Evolutionary conservation across 1,140 invertebrate genomes (phyloP).

Genomic region (Philopotamus ludificatus): DNA sequence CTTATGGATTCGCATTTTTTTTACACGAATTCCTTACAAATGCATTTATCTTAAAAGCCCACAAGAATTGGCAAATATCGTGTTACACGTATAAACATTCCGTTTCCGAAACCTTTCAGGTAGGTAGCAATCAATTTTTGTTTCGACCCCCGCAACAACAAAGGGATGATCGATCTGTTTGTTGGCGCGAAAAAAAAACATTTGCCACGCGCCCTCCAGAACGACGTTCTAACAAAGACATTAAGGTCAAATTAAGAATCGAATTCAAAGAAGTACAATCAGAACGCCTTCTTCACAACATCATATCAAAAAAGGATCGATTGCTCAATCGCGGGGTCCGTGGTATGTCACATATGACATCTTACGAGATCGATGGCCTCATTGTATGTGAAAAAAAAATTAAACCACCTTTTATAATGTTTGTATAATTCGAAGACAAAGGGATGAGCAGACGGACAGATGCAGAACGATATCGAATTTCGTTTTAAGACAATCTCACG

Average conservation of each 20-base stretch:
- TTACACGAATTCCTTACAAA: slow-evolving; percentile 32
- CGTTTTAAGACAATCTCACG: slow-evolving; percentile 3
- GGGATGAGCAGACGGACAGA: slow-evolving; percentile 16
- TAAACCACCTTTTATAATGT: slow-evolving; percentile 18
- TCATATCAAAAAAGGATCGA: background rate
- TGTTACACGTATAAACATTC: slow-evolving; percentile 38
- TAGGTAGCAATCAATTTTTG: slow-evolving; percentile 14
- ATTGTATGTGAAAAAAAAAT: background rate
- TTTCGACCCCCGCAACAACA: slow-evolving; percentile 19
- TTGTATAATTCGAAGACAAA: slow-evolving; percentile 33
- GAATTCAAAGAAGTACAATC: background rate
- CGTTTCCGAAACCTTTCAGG: slow-evolving; percentile 16
- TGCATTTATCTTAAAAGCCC: slow-evolving; percentile 30
- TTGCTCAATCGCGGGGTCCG: slow-evolving; percentile 1
- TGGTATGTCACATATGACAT: slow-evolving; percentile 2
- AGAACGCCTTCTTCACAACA: slow-evolving; percentile 5
- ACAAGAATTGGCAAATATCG: slow-evolving; percentile 35
- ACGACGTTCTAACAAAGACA: slow-evolving; percentile 27
- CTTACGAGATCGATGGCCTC: slow-evolving; percentile 13
- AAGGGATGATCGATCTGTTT: slow-evolving; percentile 38
- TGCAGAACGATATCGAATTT: slow-evolving; percentile 13
- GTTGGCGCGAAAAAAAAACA: slow-evolving; percentile 30
- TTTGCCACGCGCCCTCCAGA: slow-evolving; percentile 34
- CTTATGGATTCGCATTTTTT: slow-evolving; percentile 25
- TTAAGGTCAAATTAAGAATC: slow-evolving; percentile 32